A percentile compares a stretch with the other conserved stretches of the same genome.
Evolutionary conservation across 2,888 invertebrate species (phyloP).

Genomic region (Taphrorychus bicolor): DNA sequence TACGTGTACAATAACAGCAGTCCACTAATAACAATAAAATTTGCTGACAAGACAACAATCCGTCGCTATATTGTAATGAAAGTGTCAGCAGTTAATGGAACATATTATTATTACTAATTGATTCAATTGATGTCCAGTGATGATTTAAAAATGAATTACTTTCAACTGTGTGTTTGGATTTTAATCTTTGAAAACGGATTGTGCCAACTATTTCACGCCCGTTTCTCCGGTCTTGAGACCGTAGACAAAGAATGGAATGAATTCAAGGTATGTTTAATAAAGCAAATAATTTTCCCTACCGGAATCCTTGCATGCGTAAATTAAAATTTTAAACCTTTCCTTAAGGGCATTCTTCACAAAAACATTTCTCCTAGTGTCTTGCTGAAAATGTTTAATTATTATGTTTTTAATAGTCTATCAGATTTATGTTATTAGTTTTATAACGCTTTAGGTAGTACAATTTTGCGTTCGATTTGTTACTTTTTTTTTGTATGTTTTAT

Average conservation of each 20-base stretch:
- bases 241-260: slow-evolving; percentile 48
- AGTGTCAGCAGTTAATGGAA: slow-evolving; percentile 28
- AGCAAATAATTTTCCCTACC: too few species aligned
- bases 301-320: too few species aligned
- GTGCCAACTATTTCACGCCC: slow-evolving; percentile 15
- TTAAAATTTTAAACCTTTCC: too few species aligned
- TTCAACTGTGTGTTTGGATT: slow-evolving; percentile 16
- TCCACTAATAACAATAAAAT: slow-evolving; percentile 21
- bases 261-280: slow-evolving; percentile 49
- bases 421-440: too few species aligned
- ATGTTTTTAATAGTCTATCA: too few species aligned
- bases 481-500: too few species aligned
- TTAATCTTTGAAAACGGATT: slow-evolving; percentile 16
- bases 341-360: too few species aligned
- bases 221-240: slow-evolving; percentile 25
- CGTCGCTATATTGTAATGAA: slow-evolving; percentile 12
- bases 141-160: slow-evolving; percentile 26
- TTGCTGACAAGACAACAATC: slow-evolving; percentile 28
- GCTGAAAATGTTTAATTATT: too few species aligned
- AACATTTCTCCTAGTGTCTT: too few species aligned
- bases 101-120: slow-evolving; percentile 30
- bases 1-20: not conserved
- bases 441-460: too few species aligned
- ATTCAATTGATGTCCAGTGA: slow-evolving; percentile 30
- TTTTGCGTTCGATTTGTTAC: too few species aligned